Evolutionary conservation across 2,888 invertebrate species (phyloP), one percentile per base, ranked within the genome.

Genomic region (Meteorus colon): DNA sequence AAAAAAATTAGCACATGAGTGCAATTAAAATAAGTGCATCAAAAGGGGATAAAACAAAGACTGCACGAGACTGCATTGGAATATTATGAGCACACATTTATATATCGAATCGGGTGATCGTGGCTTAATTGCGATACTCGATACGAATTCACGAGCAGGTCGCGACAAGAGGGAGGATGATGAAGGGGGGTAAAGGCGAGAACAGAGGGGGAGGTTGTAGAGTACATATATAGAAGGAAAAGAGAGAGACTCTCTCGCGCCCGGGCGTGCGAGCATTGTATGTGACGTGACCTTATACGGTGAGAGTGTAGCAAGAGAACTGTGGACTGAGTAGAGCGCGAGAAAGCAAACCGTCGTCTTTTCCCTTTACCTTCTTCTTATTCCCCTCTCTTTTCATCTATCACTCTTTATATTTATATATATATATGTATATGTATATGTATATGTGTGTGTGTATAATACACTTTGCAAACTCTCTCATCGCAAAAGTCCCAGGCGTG

Each of bases 261-360:
- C 59, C 63, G 69, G 71, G 65, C 55, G 71, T 71, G 75, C 51
- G 71, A 59, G 75, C 41, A 65, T 77, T 71, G 72, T 71, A 29
- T 78, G 75, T 77, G 77, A 80, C 75, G 79, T 76, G 78, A 66
- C 81, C 81, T 78, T 81, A 81, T 81, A 81, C 78, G 81, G 81
- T 77, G 78, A 74, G 75, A 73, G 65, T 24, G 66, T 65, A 41
- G 81, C 78, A 78, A 74, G 75, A 73, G 65, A 37, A 70, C 34
- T n/a, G 41, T 16, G 6, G 27, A 16, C 27, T 16, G 63, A n/a
- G 59, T 41, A 41, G 55, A 72, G 60, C 75, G 77, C 77, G 81
- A 80, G 81, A 81, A 81, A 81, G 80, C 80, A 37, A 76, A 78
- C 72, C 71, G 48, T 78, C 76, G 48, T 77, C 67, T 29, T 73